Evolutionary conservation across 2,113 vertebrate species (phyloP).

Genomic region (Daubentonia madagascariensis): DNA sequence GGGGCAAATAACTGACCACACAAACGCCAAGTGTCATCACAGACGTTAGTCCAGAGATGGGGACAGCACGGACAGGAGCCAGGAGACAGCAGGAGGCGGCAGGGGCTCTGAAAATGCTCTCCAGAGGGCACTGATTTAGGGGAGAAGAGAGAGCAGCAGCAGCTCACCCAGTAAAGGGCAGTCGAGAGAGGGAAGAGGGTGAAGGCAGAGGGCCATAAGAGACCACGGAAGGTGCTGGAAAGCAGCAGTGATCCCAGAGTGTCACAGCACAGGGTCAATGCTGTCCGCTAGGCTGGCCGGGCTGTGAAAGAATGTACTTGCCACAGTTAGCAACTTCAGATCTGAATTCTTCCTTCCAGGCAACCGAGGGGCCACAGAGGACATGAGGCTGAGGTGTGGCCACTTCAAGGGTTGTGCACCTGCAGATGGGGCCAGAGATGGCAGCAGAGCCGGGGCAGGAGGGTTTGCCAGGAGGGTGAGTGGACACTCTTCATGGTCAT

Average conservation of each 20-base stretch:
- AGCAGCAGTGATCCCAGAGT: rapidly evolving
- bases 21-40: rapidly evolving
- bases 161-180: neutral
- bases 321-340: rapidly evolving
- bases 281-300: neutral
- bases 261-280: rapidly evolving
- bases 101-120: neutral
- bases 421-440: rapidly evolving
- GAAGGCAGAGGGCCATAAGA: neutral
- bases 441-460: no score
- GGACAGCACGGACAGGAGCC: rapidly evolving
- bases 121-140: no score
- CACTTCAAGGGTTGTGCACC: rapidly evolving
- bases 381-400: neutral
- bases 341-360: rapidly evolving
- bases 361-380: rapidly evolving
- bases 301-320: rapidly evolving
- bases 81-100: rapidly evolving
- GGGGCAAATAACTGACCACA: no score
- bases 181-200: neutral
- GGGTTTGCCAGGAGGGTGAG: rapidly evolving
- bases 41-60: no score
- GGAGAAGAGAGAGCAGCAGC: rapidly evolving
- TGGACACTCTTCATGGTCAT: rapidly evolving
- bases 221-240: rapidly evolving